Conservation (phyloP, 2,113 vertebrate species). For the Nerophis ophidion region DNA sequence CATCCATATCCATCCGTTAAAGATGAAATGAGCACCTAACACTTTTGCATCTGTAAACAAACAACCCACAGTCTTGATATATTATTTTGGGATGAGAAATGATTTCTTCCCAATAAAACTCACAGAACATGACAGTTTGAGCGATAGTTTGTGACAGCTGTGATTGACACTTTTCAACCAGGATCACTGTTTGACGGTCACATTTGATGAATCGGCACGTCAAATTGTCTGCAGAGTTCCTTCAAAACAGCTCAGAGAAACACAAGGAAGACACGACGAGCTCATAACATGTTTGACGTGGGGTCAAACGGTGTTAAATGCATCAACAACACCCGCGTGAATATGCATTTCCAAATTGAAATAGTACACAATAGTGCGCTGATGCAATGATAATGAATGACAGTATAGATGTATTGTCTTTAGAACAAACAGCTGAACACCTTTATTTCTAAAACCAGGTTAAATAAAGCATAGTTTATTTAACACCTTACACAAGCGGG, state of each 20-base stretch:
- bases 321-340: constrained; percentile 27
- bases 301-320: constrained; percentile 40
- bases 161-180: constrained; percentile 47
- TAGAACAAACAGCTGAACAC: background rate
- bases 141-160: constrained; percentile 24
- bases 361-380: too few relatives aligned
- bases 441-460: too few relatives aligned
- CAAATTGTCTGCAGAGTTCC: constrained; percentile 24
- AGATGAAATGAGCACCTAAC: background rate
- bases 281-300: constrained; percentile 27
- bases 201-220: constrained; percentile 15
- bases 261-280: constrained; percentile 28
- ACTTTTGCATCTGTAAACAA: background rate
- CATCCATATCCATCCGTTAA: too few relatives aligned
- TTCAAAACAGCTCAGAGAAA: constrained; percentile 27
- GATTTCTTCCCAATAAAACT: background rate
- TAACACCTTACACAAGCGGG: constrained; percentile 8
- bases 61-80: background rate
- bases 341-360: constrained; percentile 7
- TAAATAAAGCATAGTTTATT: constrained; percentile 8
- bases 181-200: constrained; percentile 41
- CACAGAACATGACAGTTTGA: background rate
- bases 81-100: background rate
- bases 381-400: constrained; percentile 6
- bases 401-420: background rate